A percentile compares a stretch with the other conserved stretches of the same genome.
Conservation (phyloP, 2,888 invertebrate genomes). For the Temnothorax ravouxi region DNA sequence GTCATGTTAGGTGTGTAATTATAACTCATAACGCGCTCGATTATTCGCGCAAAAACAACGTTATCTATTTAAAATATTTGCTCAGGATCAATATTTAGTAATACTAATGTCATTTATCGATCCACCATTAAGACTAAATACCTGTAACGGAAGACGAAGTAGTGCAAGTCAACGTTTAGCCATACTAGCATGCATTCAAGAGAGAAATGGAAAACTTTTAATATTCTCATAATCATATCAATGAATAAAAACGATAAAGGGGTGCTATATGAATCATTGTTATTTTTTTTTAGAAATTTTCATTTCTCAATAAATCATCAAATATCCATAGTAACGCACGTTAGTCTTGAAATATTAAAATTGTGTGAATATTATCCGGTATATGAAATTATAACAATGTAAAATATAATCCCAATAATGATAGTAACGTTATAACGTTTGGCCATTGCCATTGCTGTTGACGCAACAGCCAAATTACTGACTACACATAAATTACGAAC, state of each 20-base stretch:
- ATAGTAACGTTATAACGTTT: slow-evolving; percentile 56
- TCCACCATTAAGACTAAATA: neutral
- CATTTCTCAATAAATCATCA: slow-evolving; percentile 7
- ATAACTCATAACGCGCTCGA: slow-evolving; percentile 28
- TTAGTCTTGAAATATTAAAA: neutral
- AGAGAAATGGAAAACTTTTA: neutral
- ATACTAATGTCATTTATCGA: neutral
- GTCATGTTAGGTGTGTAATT: slow-evolving; percentile 23
- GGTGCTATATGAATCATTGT: neutral
- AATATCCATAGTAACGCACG: neutral
- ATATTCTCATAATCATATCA: neutral
- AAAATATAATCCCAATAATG: slow-evolving; percentile 4
- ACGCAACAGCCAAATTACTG: slow-evolving; percentile 71
- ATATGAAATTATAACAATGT: slow-evolving; percentile 20
- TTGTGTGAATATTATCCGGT: neutral
- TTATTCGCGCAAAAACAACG: slow-evolving; percentile 29
- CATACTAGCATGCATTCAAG: neutral
- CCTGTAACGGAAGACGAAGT: neutral
- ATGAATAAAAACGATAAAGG: neutral
- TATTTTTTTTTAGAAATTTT: neutral
- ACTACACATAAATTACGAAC: slow-evolving; percentile 73
- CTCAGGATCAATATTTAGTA: slow-evolving; percentile 1
- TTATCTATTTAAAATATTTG: slow-evolving; percentile 9
- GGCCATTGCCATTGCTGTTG: slow-evolving; percentile 52
- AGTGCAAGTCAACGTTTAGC: neutral